Evolutionary conservation across 2,113 vertebrate genomes (phyloP), one percentile per base, ranked within the genome.

Genomic region (Solenodon paradoxus): DNA sequence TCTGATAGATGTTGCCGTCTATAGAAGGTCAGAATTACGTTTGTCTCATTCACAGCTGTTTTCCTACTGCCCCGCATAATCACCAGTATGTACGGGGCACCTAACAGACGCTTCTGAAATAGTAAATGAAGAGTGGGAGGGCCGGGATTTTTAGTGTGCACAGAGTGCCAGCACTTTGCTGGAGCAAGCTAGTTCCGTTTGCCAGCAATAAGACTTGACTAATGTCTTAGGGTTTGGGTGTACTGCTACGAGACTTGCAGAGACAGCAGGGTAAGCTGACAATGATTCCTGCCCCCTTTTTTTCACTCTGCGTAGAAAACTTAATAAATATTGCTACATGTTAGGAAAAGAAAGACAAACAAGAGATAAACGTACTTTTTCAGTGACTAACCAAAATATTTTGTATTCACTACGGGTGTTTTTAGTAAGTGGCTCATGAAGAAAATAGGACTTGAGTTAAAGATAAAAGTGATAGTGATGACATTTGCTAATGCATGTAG

Each of bases 271-370:
- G 3, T 63, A n/a, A 51, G 5, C 53, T 8, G 47, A 59, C 26
- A 66, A 15, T 88, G 64, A 75, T 30, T 80, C 42, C 47, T 71
- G 24, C 78, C 15, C 59, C 75, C 59, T 81, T 85, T 88, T n/a
- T 3, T 77, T 95, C 11, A 10, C 30, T 77, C 24, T 20, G 22
- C 80, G 42, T n/a, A 83, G 84, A 83, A 84, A 74, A 69, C 15
- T 24, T 40, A 66, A 40, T 59, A 32, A 80, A 3, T 57, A 49
- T 7, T 78, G 6, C 87, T 75, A 20, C 49, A 12, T n/a, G 0
- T 42, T 61, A 38, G 40, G 59, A 17, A 59, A 82, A 40, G 9
- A 79, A 40, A 69, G 49, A 78, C 38, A 82, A 85, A 30, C 7
- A 78, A 32, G 38, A 77, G 24, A 57, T 28, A 42, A 32, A 89